Base-by-base conservation (phyloP, 37 sponge, comb jelly and placozoan genomes). In the Haliclona indistincta region DNA sequence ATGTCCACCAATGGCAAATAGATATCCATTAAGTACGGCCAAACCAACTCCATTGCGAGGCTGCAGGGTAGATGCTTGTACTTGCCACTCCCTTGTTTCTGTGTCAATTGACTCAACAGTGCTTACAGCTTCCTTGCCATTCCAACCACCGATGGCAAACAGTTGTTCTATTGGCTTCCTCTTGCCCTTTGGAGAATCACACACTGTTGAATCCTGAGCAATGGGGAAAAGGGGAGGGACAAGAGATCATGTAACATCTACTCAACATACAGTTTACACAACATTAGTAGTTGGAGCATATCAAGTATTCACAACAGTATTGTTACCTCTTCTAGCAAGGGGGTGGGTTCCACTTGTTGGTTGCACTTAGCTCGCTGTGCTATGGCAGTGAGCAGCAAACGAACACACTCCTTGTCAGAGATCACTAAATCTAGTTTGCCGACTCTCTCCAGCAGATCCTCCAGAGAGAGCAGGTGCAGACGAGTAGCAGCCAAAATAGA, bases 141-240 rank as follows among this genome's bases (percentile, higher is more conserved):
- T 70, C 80, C 80, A 79, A n/a, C 80, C 80, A 28, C 80, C 80
- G n/a, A 79, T 54, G 34, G 80, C 80, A 79, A 49, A 79, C 23
- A 79, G 70, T 28, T 55, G 39, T 30, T 79, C 51, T 7, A 40
- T 32, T 0, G 80, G 70, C 49, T 79, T 79, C 4, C 80, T 43
- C n/a, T n/a, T n/a, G n/a, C n/a, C n/a, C n/a, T n/a, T n/a, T n/a
- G n/a, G n/a, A n/a, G n/a, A n/a, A n/a, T n/a, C n/a, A n/a, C n/a
- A n/a, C n/a, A n/a, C n/a, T n/a, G n/a, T n/a, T n/a, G n/a, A n/a
- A n/a, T n/a, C n/a, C n/a, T n/a, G n/a, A n/a, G n/a, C n/a, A n/a
- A n/a, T n/a, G n/a, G n/a, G n/a, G n/a, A n/a, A n/a, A n/a, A n/a
- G n/a, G n/a, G n/a, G n/a, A n/a, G n/a, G n/a, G n/a, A n/a, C n/a